Percentiles rank a stretch among this genome's conserved stretches.
phyloP scores from a whole-genome alignment of 2,888 invertebrate species.

The Yponomeuta cagnagella region DNA sequence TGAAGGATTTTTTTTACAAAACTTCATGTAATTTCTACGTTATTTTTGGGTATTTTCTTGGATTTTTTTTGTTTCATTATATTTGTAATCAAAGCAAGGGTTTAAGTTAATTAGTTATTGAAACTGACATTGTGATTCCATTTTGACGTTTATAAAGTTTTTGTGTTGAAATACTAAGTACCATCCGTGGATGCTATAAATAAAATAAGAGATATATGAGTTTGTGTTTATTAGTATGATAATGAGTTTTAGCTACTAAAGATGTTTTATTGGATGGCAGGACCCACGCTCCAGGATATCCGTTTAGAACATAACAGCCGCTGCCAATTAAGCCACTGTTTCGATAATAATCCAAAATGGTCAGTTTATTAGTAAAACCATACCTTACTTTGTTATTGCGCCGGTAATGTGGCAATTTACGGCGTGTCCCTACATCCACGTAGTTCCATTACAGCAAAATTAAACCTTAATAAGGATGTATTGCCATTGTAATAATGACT shows the following conservation, averaged over 20 bases:
- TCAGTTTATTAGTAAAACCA: neutral
- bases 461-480: neutral
- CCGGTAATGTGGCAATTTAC: neutral
- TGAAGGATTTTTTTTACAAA: conserved; percentile 16
- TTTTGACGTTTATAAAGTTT: no score
- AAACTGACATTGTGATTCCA: no score
- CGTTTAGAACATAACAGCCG: no score
- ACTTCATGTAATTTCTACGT: neutral
- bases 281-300: no score
- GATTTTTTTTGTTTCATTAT: neutral
- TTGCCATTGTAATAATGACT: neutral
- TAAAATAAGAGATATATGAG: no score
- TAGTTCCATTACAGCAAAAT: neutral
- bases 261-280: no score
- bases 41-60: neutral
- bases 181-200: no score
- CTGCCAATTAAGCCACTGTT: neutral
- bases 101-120: no score
- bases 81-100: neutral
- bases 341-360: neutral
- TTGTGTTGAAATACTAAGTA: no score
- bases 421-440: neutral
- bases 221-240: no score
- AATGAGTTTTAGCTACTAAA: no score
- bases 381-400: neutral